Percentiles rank a stretch among this genome's conserved stretches.
phyloP scores from a whole-genome alignment of 2,113 vertebrate species.

The Oreochromis spilurus region DNA sequence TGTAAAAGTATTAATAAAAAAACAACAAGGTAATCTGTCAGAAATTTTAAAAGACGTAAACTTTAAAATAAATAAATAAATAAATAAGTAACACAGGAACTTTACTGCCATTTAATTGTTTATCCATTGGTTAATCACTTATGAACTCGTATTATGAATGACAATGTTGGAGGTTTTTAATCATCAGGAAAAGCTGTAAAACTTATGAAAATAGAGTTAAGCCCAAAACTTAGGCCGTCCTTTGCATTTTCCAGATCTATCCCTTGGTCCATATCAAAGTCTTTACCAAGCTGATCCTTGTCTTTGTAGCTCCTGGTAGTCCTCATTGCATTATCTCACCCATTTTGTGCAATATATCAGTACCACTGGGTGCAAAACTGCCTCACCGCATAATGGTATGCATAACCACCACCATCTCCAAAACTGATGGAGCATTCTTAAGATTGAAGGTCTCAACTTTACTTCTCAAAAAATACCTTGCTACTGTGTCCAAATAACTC shows the following conservation, averaged over 20 bases:
- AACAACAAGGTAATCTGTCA: not conserved
- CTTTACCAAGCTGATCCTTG: rapidly evolving
- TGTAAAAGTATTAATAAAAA: not conserved
- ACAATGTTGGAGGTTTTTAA: not conserved
- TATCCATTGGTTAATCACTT: not conserved
- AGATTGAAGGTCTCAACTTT: not conserved
- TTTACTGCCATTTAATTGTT: not conserved
- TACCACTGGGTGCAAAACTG: not conserved
- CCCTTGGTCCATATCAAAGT: not conserved
- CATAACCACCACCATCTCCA: not conserved
- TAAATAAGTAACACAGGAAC: not conserved
- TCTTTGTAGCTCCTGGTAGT: not conserved
- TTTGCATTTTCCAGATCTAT: not conserved
- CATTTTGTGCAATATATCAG: not conserved
- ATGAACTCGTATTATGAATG: not conserved
- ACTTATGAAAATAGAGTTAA: no score
- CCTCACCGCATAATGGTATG: not conserved
- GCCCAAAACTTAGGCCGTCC: rapidly evolving
- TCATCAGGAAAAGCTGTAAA: not conserved
- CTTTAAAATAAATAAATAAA: not conserved
- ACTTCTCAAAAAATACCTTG: not conserved
- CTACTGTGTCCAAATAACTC: not conserved
- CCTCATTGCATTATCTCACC: not conserved
- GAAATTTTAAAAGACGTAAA: rapidly evolving
- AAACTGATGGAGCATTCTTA: not conserved